These are phyloP conservation scores for Platalea minor DNA, from an alignment of 2,797 vertebrate species.

Conservation along the genomic window DNA sequence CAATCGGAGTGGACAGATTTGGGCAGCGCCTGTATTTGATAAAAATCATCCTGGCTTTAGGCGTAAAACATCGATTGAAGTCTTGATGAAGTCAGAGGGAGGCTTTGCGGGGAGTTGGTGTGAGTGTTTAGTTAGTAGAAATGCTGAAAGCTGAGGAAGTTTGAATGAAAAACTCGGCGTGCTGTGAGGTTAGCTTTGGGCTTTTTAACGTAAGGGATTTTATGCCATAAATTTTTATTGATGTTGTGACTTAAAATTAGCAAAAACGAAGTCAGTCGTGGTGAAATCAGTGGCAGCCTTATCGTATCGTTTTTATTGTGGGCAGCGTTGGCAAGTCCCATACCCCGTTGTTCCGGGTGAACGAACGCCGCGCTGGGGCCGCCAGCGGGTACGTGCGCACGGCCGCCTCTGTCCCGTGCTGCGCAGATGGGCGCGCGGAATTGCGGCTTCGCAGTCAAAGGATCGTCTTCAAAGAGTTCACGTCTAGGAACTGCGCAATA, in stretches of 20 bases:
- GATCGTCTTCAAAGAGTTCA: background rate
- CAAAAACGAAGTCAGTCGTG: background rate
- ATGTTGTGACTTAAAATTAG: slow-evolving; percentile 10
- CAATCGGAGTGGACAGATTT: background rate
- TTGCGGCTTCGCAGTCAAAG: background rate
- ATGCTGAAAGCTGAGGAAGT: background rate
- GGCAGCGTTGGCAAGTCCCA: slow-evolving; percentile 43
- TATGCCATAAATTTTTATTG: background rate
- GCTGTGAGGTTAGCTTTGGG: background rate
- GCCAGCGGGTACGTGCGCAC: background rate
- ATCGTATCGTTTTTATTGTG: slow-evolving; percentile 55
- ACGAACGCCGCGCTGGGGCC: slow-evolving; percentile 32
- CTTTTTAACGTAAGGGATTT: background rate
- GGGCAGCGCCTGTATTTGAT: slow-evolving; percentile 11
- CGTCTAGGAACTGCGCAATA: background rate
- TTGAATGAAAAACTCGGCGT: background rate
- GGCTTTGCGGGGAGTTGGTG: background rate
- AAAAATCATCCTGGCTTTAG: slow-evolving; percentile 50
- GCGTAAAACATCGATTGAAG: background rate
- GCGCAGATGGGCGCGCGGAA: background rate
- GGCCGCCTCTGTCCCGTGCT: background rate
- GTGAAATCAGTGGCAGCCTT: slow-evolving; percentile 41
- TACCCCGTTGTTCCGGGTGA: slow-evolving; percentile 57
- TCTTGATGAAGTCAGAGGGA: slow-evolving; percentile 20
- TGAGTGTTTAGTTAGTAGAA: background rate